A percentile compares a stretch with the other conserved stretches of the same genome.
Conservation (phyloP, 2,888 invertebrate species). For the Aricia artaxerxes region DNA sequence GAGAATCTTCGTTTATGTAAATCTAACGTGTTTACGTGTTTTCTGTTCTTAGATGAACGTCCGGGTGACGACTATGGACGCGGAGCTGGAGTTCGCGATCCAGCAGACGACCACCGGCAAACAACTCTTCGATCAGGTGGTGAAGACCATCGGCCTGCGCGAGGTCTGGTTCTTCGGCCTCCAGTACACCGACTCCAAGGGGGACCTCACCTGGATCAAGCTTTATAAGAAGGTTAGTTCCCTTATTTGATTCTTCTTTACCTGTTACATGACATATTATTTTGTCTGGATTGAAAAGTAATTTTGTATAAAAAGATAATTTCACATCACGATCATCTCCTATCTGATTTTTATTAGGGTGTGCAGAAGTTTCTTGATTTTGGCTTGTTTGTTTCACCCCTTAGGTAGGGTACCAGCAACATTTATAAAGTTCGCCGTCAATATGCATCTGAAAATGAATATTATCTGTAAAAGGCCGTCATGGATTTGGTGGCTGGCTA, state of each 20-base stretch:
- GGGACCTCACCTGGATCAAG: constrained; percentile 99
- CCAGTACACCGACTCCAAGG: constrained; percentile 99
- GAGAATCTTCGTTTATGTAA: neutral
- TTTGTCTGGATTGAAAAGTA: neutral
- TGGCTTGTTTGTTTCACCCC: too few relatives aligned
- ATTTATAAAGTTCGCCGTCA: neutral
- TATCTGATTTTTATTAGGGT: neutral
- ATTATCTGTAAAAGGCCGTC: neutral
- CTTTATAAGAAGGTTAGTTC: constrained; percentile 97
- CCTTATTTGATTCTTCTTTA: neutral
- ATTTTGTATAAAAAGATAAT: neutral
- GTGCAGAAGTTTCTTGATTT: too few relatives aligned
- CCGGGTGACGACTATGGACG: constrained; percentile 99
- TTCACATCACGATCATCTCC: neutral
- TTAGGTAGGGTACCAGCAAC: neutral
- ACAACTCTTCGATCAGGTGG: constrained; percentile 99
- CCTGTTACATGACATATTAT: neutral
- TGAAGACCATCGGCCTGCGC: constrained; percentile 98
- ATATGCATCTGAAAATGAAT: neutral
- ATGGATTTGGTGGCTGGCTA: neutral
- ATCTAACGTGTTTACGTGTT: neutral
- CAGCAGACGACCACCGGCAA: constrained; percentile 99
- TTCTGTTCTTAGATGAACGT: constrained; percentile 92
- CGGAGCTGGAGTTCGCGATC: constrained; percentile 99
- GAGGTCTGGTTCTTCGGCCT: constrained; percentile 99